Evolutionary conservation across 2,113 vertebrate genomes (phyloP).

Genomic region (Aythya baeri): DNA sequence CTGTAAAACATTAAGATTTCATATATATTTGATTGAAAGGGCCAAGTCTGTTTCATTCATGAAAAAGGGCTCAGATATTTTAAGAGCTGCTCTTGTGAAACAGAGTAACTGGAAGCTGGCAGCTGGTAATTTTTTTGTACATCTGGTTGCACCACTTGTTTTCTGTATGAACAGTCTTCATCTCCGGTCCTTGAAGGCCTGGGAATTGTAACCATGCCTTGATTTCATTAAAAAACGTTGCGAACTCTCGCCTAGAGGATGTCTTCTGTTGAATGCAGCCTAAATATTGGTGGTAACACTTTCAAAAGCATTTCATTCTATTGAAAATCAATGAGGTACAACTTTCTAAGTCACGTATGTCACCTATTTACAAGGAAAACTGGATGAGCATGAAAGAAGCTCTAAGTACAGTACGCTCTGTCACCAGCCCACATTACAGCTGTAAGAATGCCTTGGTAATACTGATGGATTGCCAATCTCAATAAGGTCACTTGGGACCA

Average conservation of each 20-base stretch:
- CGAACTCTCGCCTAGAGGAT: rapidly evolving
- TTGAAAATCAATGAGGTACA: background rate
- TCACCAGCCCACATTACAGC: background rate
- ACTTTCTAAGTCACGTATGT: background rate
- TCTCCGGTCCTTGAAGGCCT: rapidly evolving
- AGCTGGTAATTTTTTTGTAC: background rate
- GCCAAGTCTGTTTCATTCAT: background rate
- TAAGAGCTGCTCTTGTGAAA: background rate
- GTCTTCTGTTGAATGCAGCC: background rate
- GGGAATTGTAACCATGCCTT: background rate
- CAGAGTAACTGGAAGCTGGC: background rate
- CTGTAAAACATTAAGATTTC: background rate
- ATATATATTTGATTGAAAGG: background rate
- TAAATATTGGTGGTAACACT: background rate
- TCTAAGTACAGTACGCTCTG: background rate
- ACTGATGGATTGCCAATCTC: background rate
- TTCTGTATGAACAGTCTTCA: background rate
- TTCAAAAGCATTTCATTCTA: background rate
- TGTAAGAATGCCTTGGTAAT: background rate
- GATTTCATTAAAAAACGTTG: background rate
- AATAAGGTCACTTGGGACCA: background rate
- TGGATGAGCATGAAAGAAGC: background rate
- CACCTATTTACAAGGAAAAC: background rate
- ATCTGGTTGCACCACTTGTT: background rate
- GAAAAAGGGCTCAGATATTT: background rate